phyloP scores from a whole-genome alignment of 2,113 vertebrate species.

The Pterophyllum scalare region DNA sequence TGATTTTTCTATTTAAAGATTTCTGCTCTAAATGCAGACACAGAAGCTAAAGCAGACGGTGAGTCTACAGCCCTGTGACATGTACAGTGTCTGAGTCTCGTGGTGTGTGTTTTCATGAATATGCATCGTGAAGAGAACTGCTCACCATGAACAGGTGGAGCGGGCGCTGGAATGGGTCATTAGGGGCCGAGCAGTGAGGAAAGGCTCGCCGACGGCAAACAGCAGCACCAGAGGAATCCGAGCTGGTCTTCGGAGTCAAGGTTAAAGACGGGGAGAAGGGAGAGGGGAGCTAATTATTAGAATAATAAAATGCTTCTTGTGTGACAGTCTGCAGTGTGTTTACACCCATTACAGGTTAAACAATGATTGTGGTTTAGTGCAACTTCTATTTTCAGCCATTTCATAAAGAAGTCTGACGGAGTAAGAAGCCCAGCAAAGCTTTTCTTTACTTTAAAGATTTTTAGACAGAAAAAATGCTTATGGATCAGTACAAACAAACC shows the following conservation, averaged over 20 bases:
- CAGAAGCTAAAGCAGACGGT: neutral
- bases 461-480: too few relatives aligned
- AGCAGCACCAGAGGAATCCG: slow-evolving; percentile 41
- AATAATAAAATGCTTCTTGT: neutral
- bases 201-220: slow-evolving; percentile 14
- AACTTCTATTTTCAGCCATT: neutral
- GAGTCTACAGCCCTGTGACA: neutral
- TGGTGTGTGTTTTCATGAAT: slow-evolving; percentile 2
- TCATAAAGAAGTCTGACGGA: too few relatives aligned
- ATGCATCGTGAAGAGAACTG: slow-evolving; percentile 24
- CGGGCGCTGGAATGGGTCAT: neutral
- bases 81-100: neutral
- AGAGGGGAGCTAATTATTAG: neutral
- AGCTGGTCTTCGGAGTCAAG: slow-evolving; percentile 40
- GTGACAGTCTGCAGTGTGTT: neutral
- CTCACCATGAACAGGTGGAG: slow-evolving; percentile 50
- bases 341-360: too few relatives aligned
- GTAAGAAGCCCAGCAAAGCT: too few relatives aligned
- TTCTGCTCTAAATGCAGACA: neutral
- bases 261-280: slow-evolving; percentile 25
- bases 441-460: too few relatives aligned
- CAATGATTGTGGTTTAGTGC: neutral
- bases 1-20: neutral
- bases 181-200: neutral
- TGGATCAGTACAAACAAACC: too few relatives aligned